Percentiles rank a stretch among this genome's conserved stretches.
phyloP scores from a whole-genome alignment of 2,113 vertebrate species.

The Aptenodytes forsteri region DNA sequence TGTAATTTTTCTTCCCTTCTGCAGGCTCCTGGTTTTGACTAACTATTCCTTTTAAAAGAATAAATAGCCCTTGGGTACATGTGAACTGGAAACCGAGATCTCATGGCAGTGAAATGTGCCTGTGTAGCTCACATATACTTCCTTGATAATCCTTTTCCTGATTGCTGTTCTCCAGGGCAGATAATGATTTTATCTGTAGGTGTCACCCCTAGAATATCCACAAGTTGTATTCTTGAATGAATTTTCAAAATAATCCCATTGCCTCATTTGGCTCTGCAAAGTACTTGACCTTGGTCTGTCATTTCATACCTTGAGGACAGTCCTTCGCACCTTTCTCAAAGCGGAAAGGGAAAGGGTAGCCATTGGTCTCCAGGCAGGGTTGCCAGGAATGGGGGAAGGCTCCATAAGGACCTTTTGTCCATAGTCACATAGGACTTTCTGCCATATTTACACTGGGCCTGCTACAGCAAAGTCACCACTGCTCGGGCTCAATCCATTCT shows the following conservation, averaged over 20 bases:
- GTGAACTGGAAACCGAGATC: conserved; percentile 50
- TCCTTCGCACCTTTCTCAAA: not conserved
- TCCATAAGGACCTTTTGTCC: not conserved
- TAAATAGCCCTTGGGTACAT: conserved; percentile 58
- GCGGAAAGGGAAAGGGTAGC: not conserved
- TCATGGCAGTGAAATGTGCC: conserved; percentile 42
- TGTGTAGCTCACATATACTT: conserved; percentile 2
- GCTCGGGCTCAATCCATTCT: not conserved
- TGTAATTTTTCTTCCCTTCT: conserved; percentile 25
- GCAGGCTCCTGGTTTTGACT: conserved; percentile 36
- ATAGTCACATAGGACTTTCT: not conserved
- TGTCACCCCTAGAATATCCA: conserved; percentile 45
- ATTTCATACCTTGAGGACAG: not conserved
- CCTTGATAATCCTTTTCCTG: conserved; percentile 56
- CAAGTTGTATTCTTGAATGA: conserved; percentile 32
- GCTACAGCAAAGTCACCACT: not conserved
- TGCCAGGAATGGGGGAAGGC: not conserved
- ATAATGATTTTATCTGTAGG: conserved; percentile 56
- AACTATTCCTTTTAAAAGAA: conserved; percentile 40
- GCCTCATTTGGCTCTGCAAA: conserved; percentile 5
- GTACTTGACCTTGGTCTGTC: conserved; percentile 47
- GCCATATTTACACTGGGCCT: not conserved
- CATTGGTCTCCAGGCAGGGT: not conserved
- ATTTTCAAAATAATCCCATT: conserved; percentile 41
- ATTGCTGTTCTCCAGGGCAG: conserved; percentile 44